Conservation (phyloP, 2,888 invertebrate species). For the Laspeyria flexula region DNA sequence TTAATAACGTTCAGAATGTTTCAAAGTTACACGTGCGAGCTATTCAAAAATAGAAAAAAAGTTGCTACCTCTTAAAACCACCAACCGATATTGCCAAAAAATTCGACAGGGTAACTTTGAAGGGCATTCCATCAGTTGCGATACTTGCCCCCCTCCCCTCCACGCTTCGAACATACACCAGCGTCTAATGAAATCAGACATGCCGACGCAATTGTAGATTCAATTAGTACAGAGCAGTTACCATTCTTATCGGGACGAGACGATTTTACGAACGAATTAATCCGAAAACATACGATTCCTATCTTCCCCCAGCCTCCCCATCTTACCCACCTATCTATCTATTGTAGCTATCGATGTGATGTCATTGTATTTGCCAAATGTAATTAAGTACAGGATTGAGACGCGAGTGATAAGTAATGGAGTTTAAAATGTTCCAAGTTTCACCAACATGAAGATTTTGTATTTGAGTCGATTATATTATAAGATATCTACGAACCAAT, state of each 20-base stretch:
- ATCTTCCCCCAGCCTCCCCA: slow-evolving; percentile 72
- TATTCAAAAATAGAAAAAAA: slow-evolving; percentile 4
- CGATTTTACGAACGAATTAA: slow-evolving; percentile 86
- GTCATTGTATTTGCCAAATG: slow-evolving; percentile 79
- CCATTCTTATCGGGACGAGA: slow-evolving; percentile 84
- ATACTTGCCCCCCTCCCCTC: slow-evolving; percentile 49
- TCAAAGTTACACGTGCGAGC: slow-evolving; percentile 1
- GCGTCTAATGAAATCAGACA: slow-evolving; percentile 81
- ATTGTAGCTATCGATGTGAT: slow-evolving; percentile 69
- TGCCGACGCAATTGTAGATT: slow-evolving; percentile 83
- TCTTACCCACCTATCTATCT: slow-evolving; percentile 53
- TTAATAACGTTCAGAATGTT: not conserved
- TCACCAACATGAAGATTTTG: slow-evolving; percentile 34
- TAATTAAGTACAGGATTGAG: slow-evolving; percentile 79
- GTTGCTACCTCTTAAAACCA: slow-evolving; percentile 23
- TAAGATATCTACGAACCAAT: slow-evolving; percentile 21
- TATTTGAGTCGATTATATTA: slow-evolving; percentile 25
- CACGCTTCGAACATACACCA: slow-evolving; percentile 55
- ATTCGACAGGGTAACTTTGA: slow-evolving; percentile 47
- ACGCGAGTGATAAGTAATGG: slow-evolving; percentile 56
- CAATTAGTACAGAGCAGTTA: slow-evolving; percentile 84
- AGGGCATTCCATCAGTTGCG: slow-evolving; percentile 47
- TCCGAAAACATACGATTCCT: slow-evolving; percentile 85
- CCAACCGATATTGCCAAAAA: slow-evolving; percentile 53
- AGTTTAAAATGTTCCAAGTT: slow-evolving; percentile 53